Percentiles rank a stretch among this genome's conserved stretches.
These are phyloP conservation scores for Corydoras sp. DNA, from an alignment of 2,113 vertebrate species.

Conservation along the genomic window DNA sequence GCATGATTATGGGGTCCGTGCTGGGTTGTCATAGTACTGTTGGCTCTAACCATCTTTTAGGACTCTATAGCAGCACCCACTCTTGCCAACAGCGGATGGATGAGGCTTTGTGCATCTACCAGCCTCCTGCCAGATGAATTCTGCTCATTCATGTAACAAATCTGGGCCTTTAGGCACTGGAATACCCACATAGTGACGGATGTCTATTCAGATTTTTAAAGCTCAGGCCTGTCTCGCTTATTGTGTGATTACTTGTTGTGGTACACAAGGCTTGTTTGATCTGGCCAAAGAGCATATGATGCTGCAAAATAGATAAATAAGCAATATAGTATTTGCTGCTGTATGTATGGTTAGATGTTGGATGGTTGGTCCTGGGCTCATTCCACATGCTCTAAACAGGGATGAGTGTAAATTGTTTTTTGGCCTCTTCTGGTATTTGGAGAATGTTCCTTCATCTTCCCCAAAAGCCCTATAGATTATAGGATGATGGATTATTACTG, in stretches of 20 bases:
- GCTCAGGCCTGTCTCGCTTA: too few relatives aligned
- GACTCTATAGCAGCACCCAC: slow-evolving; percentile 16
- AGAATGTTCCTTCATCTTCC: slow-evolving; percentile 45
- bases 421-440: slow-evolving; percentile 62
- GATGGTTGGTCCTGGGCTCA: neutral
- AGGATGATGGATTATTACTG: too few relatives aligned
- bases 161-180: too few relatives aligned
- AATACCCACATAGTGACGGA: too few relatives aligned
- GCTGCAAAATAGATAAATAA: too few relatives aligned
- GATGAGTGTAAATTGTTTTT: slow-evolving; percentile 40
- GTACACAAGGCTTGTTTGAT: too few relatives aligned
- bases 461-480: slow-evolving; percentile 19
- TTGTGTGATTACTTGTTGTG: too few relatives aligned
- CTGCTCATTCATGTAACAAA: slow-evolving; percentile 55
- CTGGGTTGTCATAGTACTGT: slow-evolving; percentile 38
- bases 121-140: slow-evolving; percentile 54
- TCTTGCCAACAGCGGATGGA: slow-evolving; percentile 34
- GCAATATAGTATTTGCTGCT: too few relatives aligned
- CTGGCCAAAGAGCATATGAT: too few relatives aligned
- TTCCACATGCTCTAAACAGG: too few relatives aligned
- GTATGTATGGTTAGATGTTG: too few relatives aligned
- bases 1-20: slow-evolving; percentile 26
- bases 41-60: slow-evolving; percentile 11
- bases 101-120: slow-evolving; percentile 13
- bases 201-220: too few relatives aligned